phyloP scores from a whole-genome alignment of 1,140 invertebrate genomes.

The Drosophila mauritiana region DNA sequence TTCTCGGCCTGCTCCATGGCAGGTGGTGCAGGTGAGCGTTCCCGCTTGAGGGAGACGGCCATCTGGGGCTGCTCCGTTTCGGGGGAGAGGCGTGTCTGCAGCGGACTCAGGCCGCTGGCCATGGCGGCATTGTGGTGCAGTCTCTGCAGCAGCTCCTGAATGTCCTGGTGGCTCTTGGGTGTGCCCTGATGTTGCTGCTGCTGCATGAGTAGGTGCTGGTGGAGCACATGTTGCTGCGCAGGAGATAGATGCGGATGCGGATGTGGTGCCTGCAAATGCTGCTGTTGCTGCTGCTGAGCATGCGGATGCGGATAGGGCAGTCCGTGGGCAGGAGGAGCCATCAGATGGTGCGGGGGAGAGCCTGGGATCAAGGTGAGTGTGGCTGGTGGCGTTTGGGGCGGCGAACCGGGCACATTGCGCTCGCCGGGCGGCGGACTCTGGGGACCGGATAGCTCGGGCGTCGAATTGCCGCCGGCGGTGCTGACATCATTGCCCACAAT shows the following conservation, averaged over 20 bases:
- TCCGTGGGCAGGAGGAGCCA: conserved; percentile 58
- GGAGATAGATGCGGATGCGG: conserved; percentile 70
- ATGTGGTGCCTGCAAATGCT: conserved; percentile 30
- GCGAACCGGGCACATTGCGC: conserved; percentile 70
- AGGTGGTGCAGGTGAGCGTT: conserved; percentile 67
- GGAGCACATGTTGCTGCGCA: conserved; percentile 73
- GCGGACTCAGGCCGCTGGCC: conserved; percentile 63
- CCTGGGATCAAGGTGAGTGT: conserved; percentile 52
- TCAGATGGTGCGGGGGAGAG: conserved; percentile 66
- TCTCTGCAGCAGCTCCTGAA: conserved; percentile 76
- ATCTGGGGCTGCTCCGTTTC: conserved; percentile 49
- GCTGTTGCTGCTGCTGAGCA: conserved; percentile 23
- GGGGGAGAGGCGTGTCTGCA: conserved; percentile 74
- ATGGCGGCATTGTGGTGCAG: conserved; percentile 72
- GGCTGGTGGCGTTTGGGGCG: conserved; percentile 75
- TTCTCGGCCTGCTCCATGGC: conserved; percentile 67
- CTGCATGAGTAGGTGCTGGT: conserved; percentile 71
- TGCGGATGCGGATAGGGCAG: conserved; percentile 46
- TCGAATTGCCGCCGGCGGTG: conserved; percentile 52
- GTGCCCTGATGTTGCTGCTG: conserved; percentile 63
- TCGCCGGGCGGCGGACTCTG: conserved; percentile 57
- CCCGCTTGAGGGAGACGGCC: conserved; percentile 68
- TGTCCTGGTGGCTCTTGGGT: conserved; percentile 75
- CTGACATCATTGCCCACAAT: conserved; percentile 90
- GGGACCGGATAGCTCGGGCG: conserved; percentile 31